Conservation (phyloP, 2,113 vertebrate species). For the Alaudala cheleensis region DNA sequence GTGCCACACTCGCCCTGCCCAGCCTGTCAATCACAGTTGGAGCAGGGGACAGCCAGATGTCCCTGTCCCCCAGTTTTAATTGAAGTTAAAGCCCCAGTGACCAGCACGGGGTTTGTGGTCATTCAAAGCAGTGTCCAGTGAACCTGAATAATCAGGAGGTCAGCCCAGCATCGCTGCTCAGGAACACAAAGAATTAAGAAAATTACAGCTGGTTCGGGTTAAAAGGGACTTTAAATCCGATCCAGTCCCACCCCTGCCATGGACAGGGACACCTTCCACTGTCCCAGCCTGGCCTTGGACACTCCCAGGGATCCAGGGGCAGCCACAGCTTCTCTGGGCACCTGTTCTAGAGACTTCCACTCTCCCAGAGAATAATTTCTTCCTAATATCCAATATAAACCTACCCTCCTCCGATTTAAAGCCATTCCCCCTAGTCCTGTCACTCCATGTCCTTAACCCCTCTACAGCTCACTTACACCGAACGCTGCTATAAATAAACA, state of each 20-base stretch:
- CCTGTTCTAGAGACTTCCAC: background rate
- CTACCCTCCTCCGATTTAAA: background rate
- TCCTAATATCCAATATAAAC: background rate
- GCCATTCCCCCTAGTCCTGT: background rate
- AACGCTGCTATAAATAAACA: background rate
- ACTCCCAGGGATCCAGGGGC: background rate
- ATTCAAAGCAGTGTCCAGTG: fast-evolving
- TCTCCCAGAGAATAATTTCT: background rate
- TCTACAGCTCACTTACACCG: background rate
- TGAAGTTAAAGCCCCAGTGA: fast-evolving
- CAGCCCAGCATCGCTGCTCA: background rate
- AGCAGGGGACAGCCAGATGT: background rate
- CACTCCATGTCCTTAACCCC: background rate
- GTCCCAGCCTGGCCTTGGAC: fast-evolving
- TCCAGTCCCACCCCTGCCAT: fast-evolving
- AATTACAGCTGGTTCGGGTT: background rate
- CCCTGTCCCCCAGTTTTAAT: fast-evolving
- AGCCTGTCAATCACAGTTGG: background rate
- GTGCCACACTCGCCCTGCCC: too few relatives aligned
- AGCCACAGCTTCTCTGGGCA: background rate
- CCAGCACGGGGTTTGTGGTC: background rate
- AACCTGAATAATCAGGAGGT: background rate
- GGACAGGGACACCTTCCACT: background rate
- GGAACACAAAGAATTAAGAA: background rate
- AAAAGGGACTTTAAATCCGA: background rate